Conservation (phyloP, 2,797 vertebrate genomes). For the Myotis myotis region DNA sequence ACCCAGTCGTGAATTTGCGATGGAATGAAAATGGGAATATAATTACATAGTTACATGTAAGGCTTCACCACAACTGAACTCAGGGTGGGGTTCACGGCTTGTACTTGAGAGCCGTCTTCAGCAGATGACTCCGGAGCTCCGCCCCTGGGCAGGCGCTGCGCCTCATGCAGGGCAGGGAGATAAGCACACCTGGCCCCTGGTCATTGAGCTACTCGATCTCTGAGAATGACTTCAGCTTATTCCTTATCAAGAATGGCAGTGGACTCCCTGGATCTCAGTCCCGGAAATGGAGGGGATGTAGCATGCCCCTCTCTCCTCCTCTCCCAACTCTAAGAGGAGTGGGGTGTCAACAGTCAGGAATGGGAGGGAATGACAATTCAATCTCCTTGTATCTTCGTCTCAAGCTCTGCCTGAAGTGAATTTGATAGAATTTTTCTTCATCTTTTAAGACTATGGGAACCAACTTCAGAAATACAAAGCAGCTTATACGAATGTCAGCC, state of each 20-base stretch:
- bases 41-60: background rate
- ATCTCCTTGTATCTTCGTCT: background rate
- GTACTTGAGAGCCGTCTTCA: background rate
- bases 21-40: background rate
- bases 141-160: background rate
- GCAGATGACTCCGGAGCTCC: background rate
- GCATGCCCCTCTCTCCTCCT: background rate
- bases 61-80: background rate
- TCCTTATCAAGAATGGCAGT: background rate
- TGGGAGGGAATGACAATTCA: background rate
- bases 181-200: too few species aligned
- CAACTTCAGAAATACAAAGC: conserved; percentile 31
- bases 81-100: background rate
- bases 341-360: too few species aligned
- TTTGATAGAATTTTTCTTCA: background rate
- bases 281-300: background rate
- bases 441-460: conserved; percentile 8
- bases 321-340: background rate
- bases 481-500: conserved; percentile 15
- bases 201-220: fast-evolving
- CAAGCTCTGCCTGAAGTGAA: background rate
- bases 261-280: background rate
- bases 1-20: background rate
- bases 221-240: background rate
- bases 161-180: fast-evolving